A percentile compares a stretch with the other conserved stretches of the same genome.
Evolutionary conservation across 2,113 vertebrate species (phyloP).

Genomic region (Halcyon malimbica): DNA sequence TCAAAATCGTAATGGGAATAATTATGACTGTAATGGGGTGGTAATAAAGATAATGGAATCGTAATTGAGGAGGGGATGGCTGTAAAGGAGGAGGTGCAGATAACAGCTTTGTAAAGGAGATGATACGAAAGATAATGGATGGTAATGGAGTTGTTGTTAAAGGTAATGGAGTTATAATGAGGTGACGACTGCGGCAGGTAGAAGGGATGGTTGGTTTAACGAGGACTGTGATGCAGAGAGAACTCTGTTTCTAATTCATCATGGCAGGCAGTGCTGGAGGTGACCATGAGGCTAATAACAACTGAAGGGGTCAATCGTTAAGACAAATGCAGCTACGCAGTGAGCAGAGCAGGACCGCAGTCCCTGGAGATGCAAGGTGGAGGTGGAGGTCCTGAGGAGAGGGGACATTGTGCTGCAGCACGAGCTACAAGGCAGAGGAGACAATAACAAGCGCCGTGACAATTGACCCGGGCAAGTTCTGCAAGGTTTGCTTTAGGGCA

Average conservation of each 20-base stretch:
- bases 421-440: not conserved
- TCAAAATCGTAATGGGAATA: slow-evolving; percentile 69
- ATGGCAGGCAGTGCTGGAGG: slow-evolving; percentile 3
- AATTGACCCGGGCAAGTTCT: not conserved
- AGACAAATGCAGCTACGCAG: slow-evolving; percentile 16
- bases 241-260: slow-evolving; percentile 10
- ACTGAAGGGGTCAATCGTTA: slow-evolving; percentile 26
- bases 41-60: slow-evolving; percentile 78
- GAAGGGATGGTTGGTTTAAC: slow-evolving; percentile 55
- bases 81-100: slow-evolving; percentile 71
- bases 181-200: slow-evolving; percentile 29
- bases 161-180: slow-evolving; percentile 80
- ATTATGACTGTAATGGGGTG: slow-evolving; percentile 72
- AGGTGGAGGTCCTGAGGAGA: not conserved
- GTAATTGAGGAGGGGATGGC: slow-evolving; percentile 75
- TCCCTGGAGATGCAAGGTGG: not conserved
- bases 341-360: not conserved
- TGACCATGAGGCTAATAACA: slow-evolving; percentile 32
- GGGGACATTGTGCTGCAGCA: not conserved
- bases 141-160: slow-evolving; percentile 68
- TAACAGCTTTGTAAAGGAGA: slow-evolving; percentile 65
- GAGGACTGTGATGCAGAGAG: slow-evolving; percentile 17
- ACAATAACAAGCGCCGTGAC: not conserved
- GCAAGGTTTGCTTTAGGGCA: not conserved
- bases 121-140: slow-evolving; percentile 71